Evolutionary conservation across 2,888 invertebrate species (phyloP), one percentile per base, ranked within the genome.

Genomic region (Abrostola tripartita): DNA sequence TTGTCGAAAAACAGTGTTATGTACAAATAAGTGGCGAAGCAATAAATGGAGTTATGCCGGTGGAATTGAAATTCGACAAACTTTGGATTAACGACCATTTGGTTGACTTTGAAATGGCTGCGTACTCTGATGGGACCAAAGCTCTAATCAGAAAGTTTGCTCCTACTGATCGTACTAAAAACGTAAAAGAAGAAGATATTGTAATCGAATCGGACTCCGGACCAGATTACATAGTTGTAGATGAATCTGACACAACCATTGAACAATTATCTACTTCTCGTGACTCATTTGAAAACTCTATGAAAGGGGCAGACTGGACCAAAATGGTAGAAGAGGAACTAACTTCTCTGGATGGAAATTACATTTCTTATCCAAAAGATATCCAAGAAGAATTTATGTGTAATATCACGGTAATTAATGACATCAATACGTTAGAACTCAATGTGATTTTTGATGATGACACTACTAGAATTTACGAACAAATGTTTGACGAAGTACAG

Each of bases 1-100:
- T 97, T 1, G 96, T 97, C 0, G 96, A 96, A 49, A 95, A 96
- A 69, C 74, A 93, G 9, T 95, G 96, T 77, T 86, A 86, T 9
- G 87, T 97, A 0, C 92, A 92, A 42, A 81, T 95, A 5, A 81
- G 88, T 6, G 91, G 93, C 0, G 82, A 89, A 37, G 77, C 86
- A 24, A 74, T 89, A 10, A 85, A 84, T n/a, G 93, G 84, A 35
- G 62, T 90, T 6, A 64, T 83, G 24, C 90, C 91, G 4, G 85
- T 94, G 8, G 90, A 91, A 41, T 74, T 95, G 12, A 92, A 90
- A 73, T 90, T 88, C 55, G 85, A 91, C 53, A 90, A 90, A 54
- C 76, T 92, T 5, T 90, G 90, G 81, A 88, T 95, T 8, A 95
- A 94, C 69, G 92, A 95, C 67, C 90, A 93, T 68, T 81, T 95